Base-by-base conservation (phyloP, 2,113 vertebrate species). In the Cynoglossus semilaevis region DNA sequence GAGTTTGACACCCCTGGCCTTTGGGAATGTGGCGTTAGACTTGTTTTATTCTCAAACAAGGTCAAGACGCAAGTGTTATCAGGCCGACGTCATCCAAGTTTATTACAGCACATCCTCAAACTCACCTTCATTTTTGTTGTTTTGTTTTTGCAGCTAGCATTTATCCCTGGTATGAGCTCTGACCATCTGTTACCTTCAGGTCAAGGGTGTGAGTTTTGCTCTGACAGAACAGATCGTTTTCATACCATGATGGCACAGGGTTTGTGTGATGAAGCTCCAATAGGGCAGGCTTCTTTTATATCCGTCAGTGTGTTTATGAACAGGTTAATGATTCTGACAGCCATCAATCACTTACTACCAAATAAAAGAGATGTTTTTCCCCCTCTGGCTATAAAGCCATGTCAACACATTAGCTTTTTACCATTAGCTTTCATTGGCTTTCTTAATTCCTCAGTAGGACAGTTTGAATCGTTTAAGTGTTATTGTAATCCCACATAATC, bases 121-220 rank as follows among this genome's bases (percentile, higher is more conserved):
- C 50, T 54, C 34, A n/a, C 36, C 44, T n/a, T 29, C 29, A 10
- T 46, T 1, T 9, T 58, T 38, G 46, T 22, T 74, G 40, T 15
- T 38, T 72, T 49, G 4, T 12, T 41, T 11, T 65, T 46, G 64
- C 63, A 61, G 69, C 68, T 51, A 63, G 81, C 37, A 13, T 72
- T 66, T 55, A 64, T n/a, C n/a, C 65, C 44, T 34, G 36, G 62
- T 72, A 47, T 77, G 63, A 45, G 58, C 70, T 54, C 40, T 22
- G 58, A 38, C 79, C 85, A 85, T 82, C 74, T 85, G 82, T 70
- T 80, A 69, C 65, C 67, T 76, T 52, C 69, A 63, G 77, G 75
- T 84, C 76, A 71, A 57, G 58, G 61, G 64, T 74, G 54, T 73
- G 62, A 74, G 36, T 57, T 29, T 43, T 38, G 41, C 42, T 35